Conservation (phyloP, 37 sponge, comb jelly and placozoan species). For the Chondrosia reniformis region DNA sequence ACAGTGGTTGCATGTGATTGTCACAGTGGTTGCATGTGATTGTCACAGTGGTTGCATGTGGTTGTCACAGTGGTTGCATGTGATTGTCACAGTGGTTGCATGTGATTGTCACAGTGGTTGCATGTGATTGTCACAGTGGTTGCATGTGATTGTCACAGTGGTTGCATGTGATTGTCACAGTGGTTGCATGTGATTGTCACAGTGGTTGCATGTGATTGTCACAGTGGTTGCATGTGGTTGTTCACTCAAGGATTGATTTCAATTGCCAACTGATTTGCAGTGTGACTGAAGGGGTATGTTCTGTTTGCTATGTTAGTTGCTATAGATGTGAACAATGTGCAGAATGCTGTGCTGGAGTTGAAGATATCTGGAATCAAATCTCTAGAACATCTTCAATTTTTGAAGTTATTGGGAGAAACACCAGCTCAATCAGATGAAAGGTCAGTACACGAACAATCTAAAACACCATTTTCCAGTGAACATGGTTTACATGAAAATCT, state of each 20-base stretch:
- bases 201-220: background rate
- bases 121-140: background rate
- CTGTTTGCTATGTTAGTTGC: conserved; percentile 43
- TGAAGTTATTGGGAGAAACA: conserved; percentile 39
- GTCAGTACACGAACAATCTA: no score
- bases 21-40: background rate
- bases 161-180: background rate
- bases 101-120: background rate
- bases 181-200: background rate
- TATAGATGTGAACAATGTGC: conserved; percentile 64
- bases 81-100: background rate
- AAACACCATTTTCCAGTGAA: no score
- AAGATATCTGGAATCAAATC: conserved; percentile 53
- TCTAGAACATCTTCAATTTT: conserved; percentile 30
- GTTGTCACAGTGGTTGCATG: background rate
- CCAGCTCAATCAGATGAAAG: background rate
- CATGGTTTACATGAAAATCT: no score
- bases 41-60: background rate
- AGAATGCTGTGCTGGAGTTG: conserved; percentile 54
- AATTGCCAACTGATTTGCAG: no score
- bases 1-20: no score
- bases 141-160: background rate
- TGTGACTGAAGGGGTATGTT: background rate
- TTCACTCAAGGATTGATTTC: background rate
- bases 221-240: background rate